Conservation (phyloP, 2,888 invertebrate species). For the Scaptomyza flava region DNA sequence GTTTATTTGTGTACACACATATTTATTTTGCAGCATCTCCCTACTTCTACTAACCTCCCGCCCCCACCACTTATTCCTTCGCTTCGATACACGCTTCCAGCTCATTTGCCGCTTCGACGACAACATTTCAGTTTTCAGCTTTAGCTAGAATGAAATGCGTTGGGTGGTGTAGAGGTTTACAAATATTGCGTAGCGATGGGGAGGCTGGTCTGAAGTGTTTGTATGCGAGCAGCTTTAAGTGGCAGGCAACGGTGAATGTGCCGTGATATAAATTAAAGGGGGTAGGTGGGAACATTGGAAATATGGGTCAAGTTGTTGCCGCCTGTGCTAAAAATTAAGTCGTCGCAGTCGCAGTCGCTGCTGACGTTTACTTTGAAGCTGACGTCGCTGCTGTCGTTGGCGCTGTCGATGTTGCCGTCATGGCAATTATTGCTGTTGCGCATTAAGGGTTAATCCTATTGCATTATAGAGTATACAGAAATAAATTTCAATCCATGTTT, state of each 20-base stretch:
- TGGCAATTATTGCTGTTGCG: slow-evolving; percentile 77
- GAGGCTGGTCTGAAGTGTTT: slow-evolving; percentile 46
- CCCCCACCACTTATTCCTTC: slow-evolving; percentile 15
- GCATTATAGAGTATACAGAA: slow-evolving; percentile 53
- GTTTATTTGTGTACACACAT: slow-evolving; percentile 66
- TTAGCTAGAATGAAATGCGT: slow-evolving; percentile 4
- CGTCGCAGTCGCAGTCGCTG: slow-evolving; percentile 28
- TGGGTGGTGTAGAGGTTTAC: slow-evolving; percentile 31
- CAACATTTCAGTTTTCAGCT: slow-evolving; percentile 74
- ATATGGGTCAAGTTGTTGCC: slow-evolving; percentile 79
- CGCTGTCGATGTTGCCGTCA: slow-evolving; percentile 42
- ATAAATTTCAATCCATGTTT: slow-evolving; percentile 35
- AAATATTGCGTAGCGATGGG: slow-evolving; percentile 31
- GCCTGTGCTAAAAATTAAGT: slow-evolving; percentile 79
- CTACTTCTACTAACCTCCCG: neutral
- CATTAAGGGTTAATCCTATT: slow-evolving; percentile 78
- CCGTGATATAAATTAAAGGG: slow-evolving; percentile 4
- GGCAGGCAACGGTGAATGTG: slow-evolving; percentile 52
- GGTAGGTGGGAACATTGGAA: slow-evolving; percentile 52
- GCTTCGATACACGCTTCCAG: slow-evolving; percentile 68
- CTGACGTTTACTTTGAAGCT: too few relatives aligned
- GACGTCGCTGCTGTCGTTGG: slow-evolving; percentile 1
- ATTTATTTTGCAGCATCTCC: slow-evolving; percentile 72
- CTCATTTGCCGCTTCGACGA: slow-evolving; percentile 79
- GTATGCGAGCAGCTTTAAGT: slow-evolving; percentile 70